Conservation (phyloP, 2,888 invertebrate species). For the Tetranychus piercei region DNA sequence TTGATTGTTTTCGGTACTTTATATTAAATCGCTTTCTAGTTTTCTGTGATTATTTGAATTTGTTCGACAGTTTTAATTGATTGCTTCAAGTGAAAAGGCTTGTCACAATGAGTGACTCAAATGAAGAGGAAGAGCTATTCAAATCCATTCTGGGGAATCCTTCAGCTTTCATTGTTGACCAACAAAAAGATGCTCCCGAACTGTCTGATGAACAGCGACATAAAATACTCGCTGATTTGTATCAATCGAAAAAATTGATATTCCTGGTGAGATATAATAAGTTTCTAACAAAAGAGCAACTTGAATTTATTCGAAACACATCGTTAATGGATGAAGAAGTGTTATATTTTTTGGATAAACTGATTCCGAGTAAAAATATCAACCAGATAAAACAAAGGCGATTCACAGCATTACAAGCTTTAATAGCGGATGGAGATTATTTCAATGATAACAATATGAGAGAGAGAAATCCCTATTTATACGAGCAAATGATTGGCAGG, state of each 20-base stretch:
- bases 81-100: background rate
- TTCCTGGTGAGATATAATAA: slow-evolving; percentile 62
- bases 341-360: slow-evolving; percentile 44
- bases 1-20: too few relatives aligned
- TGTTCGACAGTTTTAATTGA: background rate
- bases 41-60: too few relatives aligned
- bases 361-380: slow-evolving; percentile 29
- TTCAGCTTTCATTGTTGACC: slow-evolving; percentile 55
- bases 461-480: slow-evolving; percentile 67
- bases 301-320: slow-evolving; percentile 46
- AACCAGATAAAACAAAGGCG: slow-evolving; percentile 55
- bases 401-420: slow-evolving; percentile 55
- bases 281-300: slow-evolving; percentile 46
- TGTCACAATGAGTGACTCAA: background rate
- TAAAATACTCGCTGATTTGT: slow-evolving; percentile 45
- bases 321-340: slow-evolving; percentile 40
- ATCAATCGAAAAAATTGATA: slow-evolving; percentile 45
- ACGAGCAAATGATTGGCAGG: slow-evolving; percentile 71
- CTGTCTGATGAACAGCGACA: slow-evolving; percentile 49
- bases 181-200: slow-evolving; percentile 59
- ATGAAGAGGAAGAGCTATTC: background rate
- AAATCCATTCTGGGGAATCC: slow-evolving; percentile 38
- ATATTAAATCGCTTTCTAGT: too few relatives aligned
- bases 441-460: slow-evolving; percentile 87
- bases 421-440: slow-evolving; percentile 51